A percentile compares a stretch with the other conserved stretches of the same genome.
Evolutionary conservation across 2,113 vertebrate species (phyloP).

Genomic region (Pelusios castaneus): DNA sequence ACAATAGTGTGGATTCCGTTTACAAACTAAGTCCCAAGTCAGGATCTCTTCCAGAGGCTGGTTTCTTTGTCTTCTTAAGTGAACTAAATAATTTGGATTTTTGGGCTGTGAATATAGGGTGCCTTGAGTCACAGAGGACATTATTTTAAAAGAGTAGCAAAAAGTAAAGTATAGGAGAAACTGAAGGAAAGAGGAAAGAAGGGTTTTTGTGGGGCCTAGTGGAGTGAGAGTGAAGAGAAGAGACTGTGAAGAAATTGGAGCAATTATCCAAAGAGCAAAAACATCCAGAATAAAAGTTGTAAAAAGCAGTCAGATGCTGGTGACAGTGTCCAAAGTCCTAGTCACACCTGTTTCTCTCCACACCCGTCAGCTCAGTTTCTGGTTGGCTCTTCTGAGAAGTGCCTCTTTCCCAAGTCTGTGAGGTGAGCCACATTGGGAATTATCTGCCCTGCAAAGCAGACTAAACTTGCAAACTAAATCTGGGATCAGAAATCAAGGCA

Average conservation of each 20-base stretch:
- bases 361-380: not conserved
- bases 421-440: not conserved
- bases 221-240: not conserved
- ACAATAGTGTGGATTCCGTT: not conserved
- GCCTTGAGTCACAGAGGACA: not conserved
- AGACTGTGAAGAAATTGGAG: not conserved
- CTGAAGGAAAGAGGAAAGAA: not conserved
- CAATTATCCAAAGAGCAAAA: not conserved
- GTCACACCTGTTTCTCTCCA: not conserved
- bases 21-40: not conserved
- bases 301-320: not conserved
- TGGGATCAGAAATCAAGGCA: not conserved
- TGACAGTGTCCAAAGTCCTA: not conserved
- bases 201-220: not conserved
- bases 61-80: too few species aligned
- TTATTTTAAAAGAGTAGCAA: not conserved
- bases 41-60: not conserved
- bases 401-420: not conserved
- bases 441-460: rapidly evolving
- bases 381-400: not conserved
- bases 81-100: too few species aligned
- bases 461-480: not conserved
- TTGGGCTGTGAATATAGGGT: not conserved
- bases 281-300: not conserved
- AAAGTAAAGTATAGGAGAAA: not conserved